Conservation (phyloP, 2,113 vertebrate genomes). For the Lamprologus tigripictilis region DNA sequence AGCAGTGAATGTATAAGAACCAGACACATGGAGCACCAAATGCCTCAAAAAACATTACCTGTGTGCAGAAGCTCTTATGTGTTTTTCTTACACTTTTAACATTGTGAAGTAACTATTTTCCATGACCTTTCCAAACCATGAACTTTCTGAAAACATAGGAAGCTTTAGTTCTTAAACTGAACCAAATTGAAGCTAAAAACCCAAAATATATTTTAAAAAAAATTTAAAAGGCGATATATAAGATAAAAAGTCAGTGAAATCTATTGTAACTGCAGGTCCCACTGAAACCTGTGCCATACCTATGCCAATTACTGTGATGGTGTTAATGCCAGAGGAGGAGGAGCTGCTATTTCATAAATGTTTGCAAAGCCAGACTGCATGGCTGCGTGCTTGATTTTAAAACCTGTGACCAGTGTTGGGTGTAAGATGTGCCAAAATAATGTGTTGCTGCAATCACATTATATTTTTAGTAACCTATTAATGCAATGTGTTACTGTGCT, state of each 20-base stretch:
- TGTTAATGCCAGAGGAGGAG: not conserved
- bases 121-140: not conserved
- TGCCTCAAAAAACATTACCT: not conserved
- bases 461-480: not conserved
- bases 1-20: not conserved
- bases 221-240: not conserved
- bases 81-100: not conserved
- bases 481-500: not conserved
- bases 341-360: not conserved
- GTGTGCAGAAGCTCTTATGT: not conserved
- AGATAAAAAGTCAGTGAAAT: not conserved
- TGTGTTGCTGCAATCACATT: not conserved
- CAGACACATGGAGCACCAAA: not conserved
- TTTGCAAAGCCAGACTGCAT: not conserved
- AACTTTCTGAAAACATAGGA: not conserved
- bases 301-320: not conserved
- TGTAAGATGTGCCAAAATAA: not conserved
- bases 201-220: accelerated
- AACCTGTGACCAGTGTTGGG: not conserved
- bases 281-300: not conserved
- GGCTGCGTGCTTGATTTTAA: not conserved
- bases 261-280: not conserved
- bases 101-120: not conserved
- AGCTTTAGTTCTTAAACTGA: not conserved
- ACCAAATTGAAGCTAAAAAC: not conserved